phyloP scores from a whole-genome alignment of 2,888 invertebrate genomes.

The Andrena bucephala region DNA sequence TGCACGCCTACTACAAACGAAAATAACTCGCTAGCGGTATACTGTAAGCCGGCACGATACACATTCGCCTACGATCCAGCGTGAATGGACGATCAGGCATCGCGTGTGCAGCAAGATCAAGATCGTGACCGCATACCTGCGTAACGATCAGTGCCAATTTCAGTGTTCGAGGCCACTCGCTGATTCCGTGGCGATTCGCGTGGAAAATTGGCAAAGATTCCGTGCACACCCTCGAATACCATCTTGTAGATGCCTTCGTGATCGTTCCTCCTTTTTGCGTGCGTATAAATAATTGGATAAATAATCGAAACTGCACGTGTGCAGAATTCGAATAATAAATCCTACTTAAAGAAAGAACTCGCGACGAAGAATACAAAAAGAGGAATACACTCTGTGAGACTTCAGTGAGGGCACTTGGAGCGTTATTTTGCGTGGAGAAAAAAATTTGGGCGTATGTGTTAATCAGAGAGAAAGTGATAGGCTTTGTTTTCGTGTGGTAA shows the following conservation, averaged over 20 bases:
- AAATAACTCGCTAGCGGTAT: background rate
- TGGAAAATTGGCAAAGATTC: conserved; percentile 38
- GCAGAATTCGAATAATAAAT: background rate
- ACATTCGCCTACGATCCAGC: conserved; percentile 10
- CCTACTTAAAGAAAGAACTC: background rate
- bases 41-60: background rate
- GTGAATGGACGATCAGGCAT: conserved; percentile 51
- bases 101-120: conserved; percentile 56
- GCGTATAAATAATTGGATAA: background rate
- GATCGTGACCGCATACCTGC: conserved; percentile 58
- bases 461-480: no score
- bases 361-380: background rate
- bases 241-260: background rate
- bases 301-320: background rate
- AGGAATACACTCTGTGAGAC: background rate
- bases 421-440: no score
- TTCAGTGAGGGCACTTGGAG: background rate
- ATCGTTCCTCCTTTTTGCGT: background rate
- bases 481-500: no score
- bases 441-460: no score
- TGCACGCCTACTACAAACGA: background rate
- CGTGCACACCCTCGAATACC: background rate
- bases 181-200: conserved; percentile 11
- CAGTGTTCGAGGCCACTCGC: conserved; percentile 46
- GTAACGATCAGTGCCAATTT: conserved; percentile 60